phyloP scores from a whole-genome alignment of 1,140 invertebrate species.

The Anthonomus grandis region DNA sequence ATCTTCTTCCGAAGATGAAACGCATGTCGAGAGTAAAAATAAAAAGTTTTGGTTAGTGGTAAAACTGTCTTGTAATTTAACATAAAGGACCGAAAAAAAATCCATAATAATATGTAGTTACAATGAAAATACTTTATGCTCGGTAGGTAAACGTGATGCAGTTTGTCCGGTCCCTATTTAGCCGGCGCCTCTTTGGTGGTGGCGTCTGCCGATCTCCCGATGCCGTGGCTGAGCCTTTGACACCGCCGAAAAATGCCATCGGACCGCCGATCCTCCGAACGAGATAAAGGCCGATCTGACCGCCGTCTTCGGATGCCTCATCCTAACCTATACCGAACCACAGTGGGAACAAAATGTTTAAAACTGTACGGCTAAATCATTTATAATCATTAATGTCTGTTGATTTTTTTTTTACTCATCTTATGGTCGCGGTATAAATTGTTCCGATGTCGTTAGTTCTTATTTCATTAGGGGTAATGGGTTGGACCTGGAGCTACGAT shows the following conservation, averaged over 20 bases:
- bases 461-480: no score
- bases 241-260: constrained; percentile 31
- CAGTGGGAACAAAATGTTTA: constrained; percentile 27
- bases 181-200: constrained; percentile 23
- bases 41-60: no score
- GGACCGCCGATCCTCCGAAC: constrained; percentile 24
- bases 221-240: constrained; percentile 26
- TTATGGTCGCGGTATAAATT: no score
- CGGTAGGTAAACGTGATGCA: constrained; percentile 13
- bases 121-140: no score
- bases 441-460: no score
- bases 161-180: neutral
- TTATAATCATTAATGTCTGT: constrained; percentile 25
- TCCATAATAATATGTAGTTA: no score
- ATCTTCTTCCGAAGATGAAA: no score
- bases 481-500: no score
- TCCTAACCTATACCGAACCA: neutral
- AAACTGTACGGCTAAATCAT: constrained; percentile 19
- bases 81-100: no score
- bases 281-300: constrained; percentile 25
- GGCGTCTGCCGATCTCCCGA: constrained; percentile 24
- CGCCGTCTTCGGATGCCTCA: constrained; percentile 16
- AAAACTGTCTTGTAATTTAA: no score
- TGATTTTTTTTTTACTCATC: constrained; percentile 12
- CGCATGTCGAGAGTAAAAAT: no score